phyloP scores from a whole-genome alignment of 2,888 invertebrate species.

The Caenorhabditis virilis region DNA sequence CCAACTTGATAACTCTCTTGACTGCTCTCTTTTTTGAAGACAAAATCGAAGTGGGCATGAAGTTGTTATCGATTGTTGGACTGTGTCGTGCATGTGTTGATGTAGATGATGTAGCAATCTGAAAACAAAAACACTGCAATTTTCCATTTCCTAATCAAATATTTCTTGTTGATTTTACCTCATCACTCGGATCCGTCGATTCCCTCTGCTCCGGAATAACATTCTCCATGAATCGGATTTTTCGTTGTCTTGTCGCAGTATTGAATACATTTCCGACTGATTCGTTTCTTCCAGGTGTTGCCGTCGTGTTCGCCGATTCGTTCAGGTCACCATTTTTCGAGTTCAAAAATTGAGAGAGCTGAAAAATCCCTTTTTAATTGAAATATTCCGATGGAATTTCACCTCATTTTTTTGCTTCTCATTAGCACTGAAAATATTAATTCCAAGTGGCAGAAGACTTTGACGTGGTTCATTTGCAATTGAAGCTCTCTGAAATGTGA shows the following conservation, averaged over 20 bases:
- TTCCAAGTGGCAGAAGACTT: slow-evolving; percentile 22
- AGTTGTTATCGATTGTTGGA: slow-evolving; percentile 6
- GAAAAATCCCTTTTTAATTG: neutral
- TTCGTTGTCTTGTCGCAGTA: neutral
- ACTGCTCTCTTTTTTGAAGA: slow-evolving; percentile 14
- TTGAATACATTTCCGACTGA: neutral
- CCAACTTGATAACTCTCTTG: neutral
- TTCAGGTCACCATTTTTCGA: neutral
- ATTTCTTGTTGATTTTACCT: neutral
- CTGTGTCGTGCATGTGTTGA: slow-evolving; percentile 2
- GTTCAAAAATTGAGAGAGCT: slow-evolving; percentile 7
- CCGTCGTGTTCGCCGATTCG: neutral
- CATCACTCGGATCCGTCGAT: slow-evolving; percentile 12
- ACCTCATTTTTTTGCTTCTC: slow-evolving; percentile 8
- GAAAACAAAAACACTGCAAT: no score
- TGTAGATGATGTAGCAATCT: neutral
- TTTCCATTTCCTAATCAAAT: no score
- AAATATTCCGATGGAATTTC: neutral
- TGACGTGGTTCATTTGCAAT: slow-evolving; percentile 14
- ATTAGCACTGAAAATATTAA: slow-evolving; percentile 21
- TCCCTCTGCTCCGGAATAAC: slow-evolving; percentile 18
- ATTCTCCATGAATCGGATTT: slow-evolving; percentile 15
- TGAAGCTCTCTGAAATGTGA: slow-evolving; percentile 15
- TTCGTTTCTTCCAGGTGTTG: slow-evolving; percentile 4
- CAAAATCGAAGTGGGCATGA: slow-evolving; percentile 17